Base-by-base conservation (phyloP, 2,888 invertebrate species). In the Andrena haemorrhoa region DNA sequence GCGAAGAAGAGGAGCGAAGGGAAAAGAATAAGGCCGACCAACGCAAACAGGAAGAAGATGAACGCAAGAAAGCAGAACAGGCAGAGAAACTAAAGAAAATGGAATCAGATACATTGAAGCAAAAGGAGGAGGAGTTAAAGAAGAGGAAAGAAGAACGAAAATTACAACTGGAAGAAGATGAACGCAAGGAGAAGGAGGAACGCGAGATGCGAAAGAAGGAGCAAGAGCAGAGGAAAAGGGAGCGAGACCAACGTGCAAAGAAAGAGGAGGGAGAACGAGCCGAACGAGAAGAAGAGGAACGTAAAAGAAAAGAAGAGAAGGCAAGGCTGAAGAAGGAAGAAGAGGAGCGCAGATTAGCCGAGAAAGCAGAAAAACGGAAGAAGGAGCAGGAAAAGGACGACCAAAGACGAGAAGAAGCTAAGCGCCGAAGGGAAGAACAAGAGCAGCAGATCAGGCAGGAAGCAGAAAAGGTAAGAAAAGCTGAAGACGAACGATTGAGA, bases 251-350 rank as follows among this genome's bases (percentile, higher is more conserved):
- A 92, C 93, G 72, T 0, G 65, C 69, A 0, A 77, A 33, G 23
- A 82, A 93, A 76, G 91, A 90, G 56, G 87, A 91, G 56, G 85
- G 65, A 6, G 79, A 80, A 7, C 81, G 77, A 31, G n/a, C 47
- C 1, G 64, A 49, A 53, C 69, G 61, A 0, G 73, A 84, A 7
- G 79, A 84, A 20, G 76, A 79, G 7, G 83, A 83, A 3, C 70
- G 74, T 93, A 89, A 91, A 5, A 87, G 82, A 33, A 88, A 74
- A 41, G 90, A 91, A 63, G 89, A 91, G 8, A 83, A 6, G 3
- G 78, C 83, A 2, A 86, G 81, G 61, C 60, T 75, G 49, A 68
- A 66, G 5, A 82, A 82, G 41, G 85, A 82, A 56, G 73, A 82
- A 56, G 81, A 75, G 29, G 73, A 83, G 49, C 70, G 71, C 26